Base-by-base conservation (phyloP, 2,113 vertebrate genomes). In the Psammodynastes pulverulentus region DNA sequence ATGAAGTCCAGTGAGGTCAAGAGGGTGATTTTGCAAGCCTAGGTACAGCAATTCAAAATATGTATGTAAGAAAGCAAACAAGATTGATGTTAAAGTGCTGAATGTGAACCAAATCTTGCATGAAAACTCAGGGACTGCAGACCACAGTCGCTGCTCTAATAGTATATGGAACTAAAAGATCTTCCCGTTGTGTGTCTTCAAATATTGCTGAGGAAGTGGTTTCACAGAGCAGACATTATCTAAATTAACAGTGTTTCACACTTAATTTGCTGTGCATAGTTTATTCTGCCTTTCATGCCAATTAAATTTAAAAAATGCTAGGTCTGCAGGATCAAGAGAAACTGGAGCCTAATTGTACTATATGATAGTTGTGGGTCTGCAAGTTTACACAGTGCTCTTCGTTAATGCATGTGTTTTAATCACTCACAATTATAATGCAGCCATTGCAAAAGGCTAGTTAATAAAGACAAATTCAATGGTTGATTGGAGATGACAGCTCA, bases 181-280 rank as follows among this genome's bases (percentile, higher is more conserved):
- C 24, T 92, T 58, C 91, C 9, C 49, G 92, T 92, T 89, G 54
- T 92, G 45, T 89, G 1, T 94, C 94, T 92, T 89, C 79, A 86
- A 96, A 96, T 96, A 92, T 91, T 95, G 95, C 94, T 96, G 92
- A 94, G 95, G 92, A 53, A 94, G 94, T 87, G 87, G 29, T 95
- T 97, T 95, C 94, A 87, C 95, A 95, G 88, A 95, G 95, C 85
- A 93, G 90, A 72, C 94, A 96, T 97, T 93, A 94, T 96, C 93
- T 95, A 95, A 97, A 95, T 96, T 97, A 96, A 94, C 95, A 96
- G 92, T 94, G 90, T 96, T 98, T 97, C 96, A 97, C 95, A 96
- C 95, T 89, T 93, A 96, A 96, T 97, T 97, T 97, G 94, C 95
- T 96, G 94, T 96, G 93, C 95, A 94, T 93, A 93, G 94, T 97